Evolutionary conservation across 2,888 invertebrate genomes (phyloP), one percentile per base, ranked within the genome.

Genomic region (Apoda limacodes): DNA sequence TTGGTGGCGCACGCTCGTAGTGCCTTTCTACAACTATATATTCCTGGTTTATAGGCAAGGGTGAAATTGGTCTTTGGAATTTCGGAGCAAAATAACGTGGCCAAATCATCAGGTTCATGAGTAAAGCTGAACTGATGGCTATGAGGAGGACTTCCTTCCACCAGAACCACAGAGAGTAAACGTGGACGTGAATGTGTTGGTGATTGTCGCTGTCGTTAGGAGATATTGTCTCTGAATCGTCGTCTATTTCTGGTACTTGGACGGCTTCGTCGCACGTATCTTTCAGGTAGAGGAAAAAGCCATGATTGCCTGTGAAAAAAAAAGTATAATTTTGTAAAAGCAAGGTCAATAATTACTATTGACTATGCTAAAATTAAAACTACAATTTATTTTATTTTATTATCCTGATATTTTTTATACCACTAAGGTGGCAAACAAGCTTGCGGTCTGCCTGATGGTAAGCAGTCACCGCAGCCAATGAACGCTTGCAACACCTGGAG

Each of bases 71-170:
- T 0, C 60, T 44, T 3, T 47, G 47, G 1, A 57, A 28, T 31
- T 66, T 71, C 1, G 71, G 62, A 7, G 63, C 64, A 37, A 75
- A 70, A 42, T 72, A 66, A 40, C 75, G 42, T n/a, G 82, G 86
- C 46, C 85, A 83, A 22, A 87, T 74, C 55, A 89, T 80, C 13
- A 89, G 66, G 50, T 91, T 90, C 40, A 90, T 71, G 6, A 90
- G 47, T 21, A 92, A 54, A 0, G 92, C 90, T 0, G 88, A 87
- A 4, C 89, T 84, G 20, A 93, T 60, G 3, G 90, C 89, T 27
- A 93, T 90, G 2, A 89, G 82, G 2, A 89, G 59, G 4, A 94
- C 88, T 64, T 93, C 92, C 65, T 88, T 92, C 75, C 75, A 93
- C 88, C 90, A 92, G 61, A 86, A 87, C 88, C 90, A 92, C 0